A percentile compares a stretch with the other conserved stretches of the same genome.
phyloP scores from a whole-genome alignment of 2,888 invertebrate species.

The Strigamia maritima region DNA sequence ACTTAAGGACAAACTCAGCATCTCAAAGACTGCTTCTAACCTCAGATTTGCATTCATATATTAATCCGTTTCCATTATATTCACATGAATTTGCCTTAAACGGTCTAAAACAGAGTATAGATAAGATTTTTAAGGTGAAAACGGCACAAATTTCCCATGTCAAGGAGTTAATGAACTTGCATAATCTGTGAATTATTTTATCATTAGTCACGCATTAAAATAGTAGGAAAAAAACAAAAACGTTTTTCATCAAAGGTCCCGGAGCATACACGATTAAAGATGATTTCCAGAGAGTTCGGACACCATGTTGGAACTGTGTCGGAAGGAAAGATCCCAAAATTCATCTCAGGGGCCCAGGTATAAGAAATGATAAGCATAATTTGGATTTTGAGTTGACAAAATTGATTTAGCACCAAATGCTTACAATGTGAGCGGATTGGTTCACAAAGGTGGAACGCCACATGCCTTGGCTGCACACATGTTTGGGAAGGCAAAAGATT shows the following conservation, averaged over 20 bases:
- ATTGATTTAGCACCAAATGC: constrained; percentile 39
- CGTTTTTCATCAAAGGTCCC: not conserved
- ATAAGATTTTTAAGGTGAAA: no score
- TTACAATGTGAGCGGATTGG: constrained; percentile 39
- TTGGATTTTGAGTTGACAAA: not conserved
- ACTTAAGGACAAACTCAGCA: no score
- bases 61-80: no score
- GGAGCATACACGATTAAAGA: constrained; percentile 21
- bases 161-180: no score
- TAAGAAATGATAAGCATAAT: not conserved
- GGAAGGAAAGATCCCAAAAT: not conserved
- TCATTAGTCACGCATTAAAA: no score
- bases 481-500: not conserved
- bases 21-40: no score
- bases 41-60: no score
- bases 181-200: no score
- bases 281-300: not conserved
- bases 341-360: not conserved
- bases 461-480: not conserved
- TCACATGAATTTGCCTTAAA: no score
- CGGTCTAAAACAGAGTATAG: no score
- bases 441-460: constrained; percentile 16
- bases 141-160: no score
- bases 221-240: no score
- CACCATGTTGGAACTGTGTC: constrained; percentile 9